phyloP scores from a whole-genome alignment of 2,113 vertebrate genomes.

The Elephas maximus region DNA sequence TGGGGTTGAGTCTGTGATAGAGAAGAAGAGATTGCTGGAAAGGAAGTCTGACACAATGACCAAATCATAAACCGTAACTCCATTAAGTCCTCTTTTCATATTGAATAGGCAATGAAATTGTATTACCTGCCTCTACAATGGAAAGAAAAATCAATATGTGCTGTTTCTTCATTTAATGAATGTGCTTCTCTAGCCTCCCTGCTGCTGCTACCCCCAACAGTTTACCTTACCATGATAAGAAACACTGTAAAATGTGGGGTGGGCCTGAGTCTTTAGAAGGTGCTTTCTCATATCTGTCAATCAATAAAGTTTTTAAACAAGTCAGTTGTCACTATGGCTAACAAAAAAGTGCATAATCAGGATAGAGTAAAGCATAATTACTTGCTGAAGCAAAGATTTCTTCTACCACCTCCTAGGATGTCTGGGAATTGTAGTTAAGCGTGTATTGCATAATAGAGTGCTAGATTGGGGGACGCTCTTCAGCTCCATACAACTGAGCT shows the following conservation, averaged over 20 bases:
- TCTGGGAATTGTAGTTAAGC: conserved; percentile 40
- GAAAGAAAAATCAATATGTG: conserved; percentile 82
- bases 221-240: conserved; percentile 82
- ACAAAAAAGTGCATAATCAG: conserved; percentile 28
- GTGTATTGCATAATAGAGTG: not conserved
- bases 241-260: conserved; percentile 64
- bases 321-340: conserved; percentile 47
- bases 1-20: conserved; percentile 45
- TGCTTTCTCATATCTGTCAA: conserved; percentile 54
- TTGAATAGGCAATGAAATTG: conserved; percentile 79
- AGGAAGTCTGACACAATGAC: conserved; percentile 54
- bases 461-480: not conserved
- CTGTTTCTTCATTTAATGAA: conserved; percentile 79
- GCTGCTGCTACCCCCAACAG: conserved; percentile 72
- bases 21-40: conserved; percentile 68
- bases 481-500: not conserved
- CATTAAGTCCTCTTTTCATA: conserved; percentile 72
- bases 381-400: conserved; percentile 41
- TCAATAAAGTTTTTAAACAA: conserved; percentile 21
- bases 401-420: not conserved
- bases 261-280: conserved; percentile 21
- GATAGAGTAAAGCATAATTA: conserved; percentile 3
- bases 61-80: conserved; percentile 72
- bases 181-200: conserved; percentile 59
- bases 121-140: conserved; percentile 81